Conservation (phyloP, 2,888 invertebrate species). For the Palloptera scutellata region DNA sequence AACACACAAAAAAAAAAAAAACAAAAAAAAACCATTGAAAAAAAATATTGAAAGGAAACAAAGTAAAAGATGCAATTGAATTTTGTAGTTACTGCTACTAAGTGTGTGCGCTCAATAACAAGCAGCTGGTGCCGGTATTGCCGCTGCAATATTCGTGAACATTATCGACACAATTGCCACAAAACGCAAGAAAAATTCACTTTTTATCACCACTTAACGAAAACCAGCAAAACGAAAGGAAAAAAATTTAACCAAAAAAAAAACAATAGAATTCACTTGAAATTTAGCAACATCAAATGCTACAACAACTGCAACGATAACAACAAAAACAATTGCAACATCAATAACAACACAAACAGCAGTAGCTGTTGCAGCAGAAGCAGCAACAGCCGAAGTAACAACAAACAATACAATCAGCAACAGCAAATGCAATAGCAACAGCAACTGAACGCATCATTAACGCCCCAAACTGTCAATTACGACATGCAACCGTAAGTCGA, state of each 20-base stretch:
- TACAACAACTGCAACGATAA: background rate
- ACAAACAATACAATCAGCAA: slow-evolving; percentile 2
- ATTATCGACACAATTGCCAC: slow-evolving; percentile 13
- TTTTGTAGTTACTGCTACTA: too few species aligned
- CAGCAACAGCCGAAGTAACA: background rate
- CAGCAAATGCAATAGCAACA: slow-evolving; percentile 8
- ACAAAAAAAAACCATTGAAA: too few species aligned
- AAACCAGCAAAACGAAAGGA: background rate
- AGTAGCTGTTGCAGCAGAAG: background rate
- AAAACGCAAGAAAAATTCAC: slow-evolving; percentile 7
- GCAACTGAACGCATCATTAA: slow-evolving; percentile 34
- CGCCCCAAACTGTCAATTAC: slow-evolving; percentile 35
- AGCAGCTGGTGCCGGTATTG: too few species aligned
- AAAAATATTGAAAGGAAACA: too few species aligned
- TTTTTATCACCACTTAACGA: slow-evolving; percentile 12
- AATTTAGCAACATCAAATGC: background rate
- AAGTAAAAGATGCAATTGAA: too few species aligned
- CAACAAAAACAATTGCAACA: background rate
- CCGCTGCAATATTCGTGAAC: background rate
- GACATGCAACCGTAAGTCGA: slow-evolving; percentile 25
- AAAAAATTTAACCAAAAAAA: background rate
- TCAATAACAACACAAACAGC: background rate
- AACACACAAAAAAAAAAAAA: too few species aligned
- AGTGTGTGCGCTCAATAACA: too few species aligned
- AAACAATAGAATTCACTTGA: background rate